Evolutionary conservation across 2,888 invertebrate genomes (phyloP), one percentile per base, ranked within the genome.

Genomic region (Phyllotreta cruciferae): DNA sequence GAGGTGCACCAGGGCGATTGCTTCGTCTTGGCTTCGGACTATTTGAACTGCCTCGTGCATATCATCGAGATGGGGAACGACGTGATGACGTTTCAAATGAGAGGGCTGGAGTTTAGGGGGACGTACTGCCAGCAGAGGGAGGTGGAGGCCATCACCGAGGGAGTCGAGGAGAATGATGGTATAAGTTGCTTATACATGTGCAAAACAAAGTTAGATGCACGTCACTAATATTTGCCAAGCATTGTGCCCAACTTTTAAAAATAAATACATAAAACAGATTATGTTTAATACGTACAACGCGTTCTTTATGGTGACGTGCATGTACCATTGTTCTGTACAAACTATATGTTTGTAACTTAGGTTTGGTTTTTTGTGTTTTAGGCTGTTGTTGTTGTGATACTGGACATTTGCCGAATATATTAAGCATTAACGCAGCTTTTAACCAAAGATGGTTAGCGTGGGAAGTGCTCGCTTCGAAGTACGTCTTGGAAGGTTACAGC

Each of bases 111-210:
- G 83, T 99, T 99, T 83, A 85, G 98, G 50, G 98, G 99, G 24
- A 99, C 99, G 0, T 99, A 99, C 80, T 99, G 99, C 78, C 99
- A 99, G 80, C 99, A 99, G 81, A 83, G 98, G 61, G 97, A 97
- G 83, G 98, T 98, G 1, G 99, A 99, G 81, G 99, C 98, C 9
- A 98, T 99, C 66, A 94, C 94, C 0, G 98, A 99, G 81, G 97
- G 96, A 7, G 95, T 97, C 0, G 96, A 96, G 77, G 96, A 97
- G 74, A 96, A 96, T 78, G 93, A 92, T 74, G 96, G 96, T 88
- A n/a, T n/a, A 49, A 63, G 60, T 49, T 37, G n/a, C 41, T 37
- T n/a, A n/a, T n/a, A n/a, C n/a, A n/a, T n/a, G n/a, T n/a, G n/a
- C n/a, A n/a, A n/a, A n/a, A n/a, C n/a, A n/a, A n/a, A n/a, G n/a